Evolutionary conservation across 2,888 invertebrate species (phyloP).

Genomic region (Orthosia gracilis): DNA sequence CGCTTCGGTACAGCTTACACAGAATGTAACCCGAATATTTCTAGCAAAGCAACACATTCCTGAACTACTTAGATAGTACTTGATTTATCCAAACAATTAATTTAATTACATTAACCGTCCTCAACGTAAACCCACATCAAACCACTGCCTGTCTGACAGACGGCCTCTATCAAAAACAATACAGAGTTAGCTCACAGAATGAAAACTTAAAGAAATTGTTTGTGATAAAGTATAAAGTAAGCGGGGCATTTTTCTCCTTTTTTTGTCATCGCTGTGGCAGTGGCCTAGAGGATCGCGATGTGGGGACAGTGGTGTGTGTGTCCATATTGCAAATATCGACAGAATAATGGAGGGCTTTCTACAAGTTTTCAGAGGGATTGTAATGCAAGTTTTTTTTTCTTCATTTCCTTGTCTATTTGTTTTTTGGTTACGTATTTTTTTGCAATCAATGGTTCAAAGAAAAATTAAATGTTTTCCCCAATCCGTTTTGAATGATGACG

Average conservation of each 20-base stretch:
- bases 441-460: background rate
- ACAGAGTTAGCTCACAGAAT: conserved; percentile 58
- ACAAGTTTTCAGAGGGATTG: conserved; percentile 5
- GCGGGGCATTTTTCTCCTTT: conserved; percentile 60
- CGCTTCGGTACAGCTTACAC: conserved; percentile 13
- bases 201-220: conserved; percentile 67
- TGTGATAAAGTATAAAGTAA: conserved; percentile 73
- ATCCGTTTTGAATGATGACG: too few species aligned
- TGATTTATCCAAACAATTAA: conserved; percentile 56
- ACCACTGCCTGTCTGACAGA: conserved; percentile 50
- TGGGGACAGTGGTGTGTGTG: conserved; percentile 14
- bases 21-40: conserved; percentile 14
- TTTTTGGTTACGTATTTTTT: background rate
- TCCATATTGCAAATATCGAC: conserved; percentile 20
- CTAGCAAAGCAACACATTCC: conserved; percentile 16
- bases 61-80: conserved; percentile 22
- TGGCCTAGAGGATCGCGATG: conserved; percentile 21
- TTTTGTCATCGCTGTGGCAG: conserved; percentile 67
- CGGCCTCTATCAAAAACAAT: conserved; percentile 59
- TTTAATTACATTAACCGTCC: conserved; percentile 61
- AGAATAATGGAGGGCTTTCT: background rate
- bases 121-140: conserved; percentile 62
- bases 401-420: background rate
- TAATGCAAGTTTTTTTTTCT: background rate
- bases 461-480: background rate